phyloP scores from a whole-genome alignment of 2,113 vertebrate genomes.

The Mus pahari region DNA sequence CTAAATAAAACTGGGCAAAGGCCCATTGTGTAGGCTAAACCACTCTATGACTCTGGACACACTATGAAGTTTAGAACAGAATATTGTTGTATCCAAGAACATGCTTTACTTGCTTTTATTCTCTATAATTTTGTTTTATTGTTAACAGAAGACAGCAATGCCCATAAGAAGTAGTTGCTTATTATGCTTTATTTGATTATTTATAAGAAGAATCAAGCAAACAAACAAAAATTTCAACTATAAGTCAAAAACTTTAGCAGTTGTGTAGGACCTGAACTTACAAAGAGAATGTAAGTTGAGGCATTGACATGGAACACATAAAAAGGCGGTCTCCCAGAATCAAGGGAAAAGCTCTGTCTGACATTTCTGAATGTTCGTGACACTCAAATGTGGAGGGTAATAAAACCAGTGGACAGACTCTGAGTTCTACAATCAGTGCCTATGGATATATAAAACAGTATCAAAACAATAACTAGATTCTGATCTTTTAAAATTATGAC shows the following conservation, averaged over 20 bases:
- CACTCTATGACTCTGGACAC: not conserved
- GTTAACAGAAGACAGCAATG: not conserved
- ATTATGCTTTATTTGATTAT: not conserved
- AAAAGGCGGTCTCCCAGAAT: not conserved
- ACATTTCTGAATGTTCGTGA: not conserved
- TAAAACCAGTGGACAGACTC: not conserved
- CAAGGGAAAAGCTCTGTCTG: no score
- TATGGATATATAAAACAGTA: not conserved
- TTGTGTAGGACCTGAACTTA: not conserved
- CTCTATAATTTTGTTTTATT: not conserved
- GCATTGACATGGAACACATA: not conserved
- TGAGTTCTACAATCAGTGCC: not conserved
- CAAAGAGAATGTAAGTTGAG: not conserved
- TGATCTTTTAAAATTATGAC: not conserved
- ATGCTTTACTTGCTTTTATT: not conserved
- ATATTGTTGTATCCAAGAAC: not conserved
- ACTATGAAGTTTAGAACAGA: not conserved
- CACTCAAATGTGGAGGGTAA: not conserved
- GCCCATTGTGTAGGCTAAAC: no score
- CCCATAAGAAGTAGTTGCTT: not conserved
- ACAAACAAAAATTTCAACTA: not conserved
- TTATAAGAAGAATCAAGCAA: not conserved
- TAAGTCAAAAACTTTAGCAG: not conserved
- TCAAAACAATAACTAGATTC: not conserved
- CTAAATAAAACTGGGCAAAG: not conserved